These are phyloP conservation scores for Monomorium pharaonis DNA, from an alignment of 1,140 invertebrate species.

Conservation along the genomic window DNA sequence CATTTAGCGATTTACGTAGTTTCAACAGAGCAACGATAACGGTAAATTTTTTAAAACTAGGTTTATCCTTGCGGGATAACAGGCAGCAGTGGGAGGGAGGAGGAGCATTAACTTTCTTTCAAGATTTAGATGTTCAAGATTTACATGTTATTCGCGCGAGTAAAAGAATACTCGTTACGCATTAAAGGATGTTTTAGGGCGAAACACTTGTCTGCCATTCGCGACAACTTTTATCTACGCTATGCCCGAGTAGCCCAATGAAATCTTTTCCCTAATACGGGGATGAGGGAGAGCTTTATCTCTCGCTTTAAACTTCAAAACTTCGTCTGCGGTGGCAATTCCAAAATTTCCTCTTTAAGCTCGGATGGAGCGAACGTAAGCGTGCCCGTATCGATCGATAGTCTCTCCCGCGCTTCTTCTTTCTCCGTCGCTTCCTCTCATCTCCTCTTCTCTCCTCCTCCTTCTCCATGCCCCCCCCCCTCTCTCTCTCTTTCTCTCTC, in stretches of 20 bases:
- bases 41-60: background rate
- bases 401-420: background rate
- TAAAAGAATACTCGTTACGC: background rate
- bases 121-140: constrained; percentile 11
- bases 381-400: constrained; percentile 46
- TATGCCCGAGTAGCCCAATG: constrained; percentile 19
- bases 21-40: background rate
- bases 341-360: constrained; percentile 62
- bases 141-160: background rate
- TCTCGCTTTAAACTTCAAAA: constrained; percentile 48
- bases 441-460: background rate
- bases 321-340: constrained; percentile 42
- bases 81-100: background rate
- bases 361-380: constrained; percentile 42
- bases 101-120: background rate
- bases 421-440: background rate
- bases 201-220: constrained; percentile 4
- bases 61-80: background rate
- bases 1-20: background rate
- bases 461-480: too few species aligned
- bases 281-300: constrained; percentile 35
- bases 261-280: constrained; percentile 38
- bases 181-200: constrained; percentile 14
- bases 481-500: background rate
- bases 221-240: constrained; percentile 37